Conservation (phyloP, 1,140 invertebrate species). For the Yoshiicerus persimilis region DNA sequence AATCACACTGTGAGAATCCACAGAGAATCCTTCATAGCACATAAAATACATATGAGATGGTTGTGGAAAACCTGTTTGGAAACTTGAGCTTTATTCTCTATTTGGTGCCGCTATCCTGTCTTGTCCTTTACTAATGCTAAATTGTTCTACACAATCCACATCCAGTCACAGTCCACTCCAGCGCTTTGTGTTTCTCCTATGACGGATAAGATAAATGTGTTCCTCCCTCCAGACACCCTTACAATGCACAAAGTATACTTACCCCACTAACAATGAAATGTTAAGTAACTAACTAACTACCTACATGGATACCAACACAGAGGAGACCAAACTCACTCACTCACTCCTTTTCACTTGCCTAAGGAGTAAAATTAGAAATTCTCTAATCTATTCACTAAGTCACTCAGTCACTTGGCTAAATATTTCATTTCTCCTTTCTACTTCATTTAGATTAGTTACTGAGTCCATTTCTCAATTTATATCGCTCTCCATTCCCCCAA, state of each 20-base stretch:
- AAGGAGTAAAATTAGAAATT: conserved; percentile 10
- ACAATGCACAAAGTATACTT: background rate
- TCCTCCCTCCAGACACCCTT: background rate
- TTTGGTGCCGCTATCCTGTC: background rate
- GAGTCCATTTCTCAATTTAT: background rate
- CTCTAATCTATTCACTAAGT: conserved; percentile 14
- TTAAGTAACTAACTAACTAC: background rate
- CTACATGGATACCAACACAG: background rate
- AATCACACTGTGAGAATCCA: conserved; percentile 7
- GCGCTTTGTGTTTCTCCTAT: background rate
- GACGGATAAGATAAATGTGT: conserved; percentile 6
- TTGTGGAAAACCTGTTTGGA: background rate
- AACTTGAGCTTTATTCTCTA: background rate
- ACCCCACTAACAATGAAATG: background rate
- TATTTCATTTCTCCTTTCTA: conserved; percentile 1
- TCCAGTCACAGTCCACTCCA: background rate
- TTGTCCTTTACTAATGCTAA: background rate
- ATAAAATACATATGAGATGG: background rate
- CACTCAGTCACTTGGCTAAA: conserved; percentile 18
- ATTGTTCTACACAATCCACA: background rate
- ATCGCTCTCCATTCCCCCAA: background rate
- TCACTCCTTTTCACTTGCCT: no score
- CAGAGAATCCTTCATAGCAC: background rate
- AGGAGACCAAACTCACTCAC: background rate
- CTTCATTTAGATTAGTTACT: background rate